Evolutionary conservation across 2,113 vertebrate species (phyloP).

Genomic region (Cromileptes altivelis): DNA sequence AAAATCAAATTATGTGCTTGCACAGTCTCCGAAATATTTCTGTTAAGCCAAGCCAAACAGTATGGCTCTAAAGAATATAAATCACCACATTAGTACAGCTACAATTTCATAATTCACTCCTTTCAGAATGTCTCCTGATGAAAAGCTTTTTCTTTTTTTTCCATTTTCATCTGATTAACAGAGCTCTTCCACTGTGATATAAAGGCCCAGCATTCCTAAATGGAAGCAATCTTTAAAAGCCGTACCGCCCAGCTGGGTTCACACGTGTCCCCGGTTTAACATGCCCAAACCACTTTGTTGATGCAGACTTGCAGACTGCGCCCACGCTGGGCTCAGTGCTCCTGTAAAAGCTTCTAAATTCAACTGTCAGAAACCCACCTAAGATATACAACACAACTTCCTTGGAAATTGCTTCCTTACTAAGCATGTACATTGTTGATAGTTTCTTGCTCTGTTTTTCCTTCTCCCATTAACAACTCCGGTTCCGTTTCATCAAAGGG

Average conservation of each 20-base stretch:
- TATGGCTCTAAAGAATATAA: constrained; percentile 33
- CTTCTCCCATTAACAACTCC: constrained; percentile 24
- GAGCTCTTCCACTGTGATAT: constrained; percentile 11
- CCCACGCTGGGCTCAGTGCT: neutral
- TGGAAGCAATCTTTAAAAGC: constrained; percentile 45
- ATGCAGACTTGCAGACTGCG: constrained; percentile 32
- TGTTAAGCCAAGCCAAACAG: constrained; percentile 13
- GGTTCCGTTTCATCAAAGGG: constrained; percentile 26
- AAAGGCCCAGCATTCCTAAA: constrained; percentile 22
- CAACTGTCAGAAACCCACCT: constrained; percentile 11
- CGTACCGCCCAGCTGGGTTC: constrained; percentile 34
- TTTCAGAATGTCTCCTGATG: constrained; percentile 32
- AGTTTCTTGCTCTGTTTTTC: neutral
- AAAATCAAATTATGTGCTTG: constrained; percentile 30
- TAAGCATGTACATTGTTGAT: constrained; percentile 24
- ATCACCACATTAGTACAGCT: constrained; percentile 33
- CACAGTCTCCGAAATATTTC: constrained; percentile 18
- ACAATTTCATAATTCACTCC: constrained; percentile 35
- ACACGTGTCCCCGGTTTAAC: constrained; percentile 34
- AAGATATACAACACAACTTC: constrained; percentile 4
- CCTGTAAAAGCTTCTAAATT: constrained; percentile 32
- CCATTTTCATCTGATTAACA: constrained; percentile 14
- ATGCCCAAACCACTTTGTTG: constrained; percentile 34
- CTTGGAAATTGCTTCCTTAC: constrained; percentile 25
- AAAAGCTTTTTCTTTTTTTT: constrained; percentile 2